A percentile compares a stretch with the other conserved stretches of the same genome.
Evolutionary conservation across 1,140 invertebrate species (phyloP).

Genomic region (Venturia canescens): DNA sequence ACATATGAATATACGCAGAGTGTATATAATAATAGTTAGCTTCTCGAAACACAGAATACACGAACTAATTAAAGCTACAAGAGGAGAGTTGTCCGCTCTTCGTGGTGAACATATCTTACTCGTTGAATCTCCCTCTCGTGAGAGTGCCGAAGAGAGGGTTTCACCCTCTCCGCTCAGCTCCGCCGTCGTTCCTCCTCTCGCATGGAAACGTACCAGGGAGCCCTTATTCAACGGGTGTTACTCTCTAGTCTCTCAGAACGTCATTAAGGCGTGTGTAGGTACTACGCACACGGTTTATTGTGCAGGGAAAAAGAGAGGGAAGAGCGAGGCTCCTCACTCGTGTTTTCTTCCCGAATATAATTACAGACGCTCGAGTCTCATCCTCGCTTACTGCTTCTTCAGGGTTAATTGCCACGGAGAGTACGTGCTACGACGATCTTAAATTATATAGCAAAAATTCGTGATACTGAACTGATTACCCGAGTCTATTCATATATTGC

Average conservation of each 20-base stretch:
- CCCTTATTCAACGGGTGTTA: conserved; percentile 25
- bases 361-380: conserved; percentile 20
- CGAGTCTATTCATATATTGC: background rate
- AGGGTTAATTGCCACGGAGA: conserved; percentile 23
- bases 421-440: conserved; percentile 25
- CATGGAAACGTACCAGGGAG: conserved; percentile 3
- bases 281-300: conserved; percentile 24
- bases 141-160: conserved; percentile 17
- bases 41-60: conserved; percentile 20
- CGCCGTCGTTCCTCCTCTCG: background rate
- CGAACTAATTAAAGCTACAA: conserved; percentile 37
- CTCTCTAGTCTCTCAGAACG: conserved; percentile 38
- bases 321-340: conserved; percentile 3
- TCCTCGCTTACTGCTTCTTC: conserved; percentile 27
- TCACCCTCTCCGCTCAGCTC: background rate
- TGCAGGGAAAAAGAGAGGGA: conserved; percentile 11
- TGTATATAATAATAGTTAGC: conserved; percentile 18
- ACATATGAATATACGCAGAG: conserved; percentile 48
- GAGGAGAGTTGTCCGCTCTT: conserved; percentile 22
- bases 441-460: conserved; percentile 35
- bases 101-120: conserved; percentile 35
- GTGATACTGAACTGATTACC: conserved; percentile 27
- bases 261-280: conserved; percentile 36
- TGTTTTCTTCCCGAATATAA: conserved; percentile 37
- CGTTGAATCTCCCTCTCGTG: conserved; percentile 26